Percentiles rank a stretch among this genome's conserved stretches.
These are phyloP conservation scores for Rhagium mordax DNA, from an alignment of 2,888 invertebrate species.

Conservation along the genomic window DNA sequence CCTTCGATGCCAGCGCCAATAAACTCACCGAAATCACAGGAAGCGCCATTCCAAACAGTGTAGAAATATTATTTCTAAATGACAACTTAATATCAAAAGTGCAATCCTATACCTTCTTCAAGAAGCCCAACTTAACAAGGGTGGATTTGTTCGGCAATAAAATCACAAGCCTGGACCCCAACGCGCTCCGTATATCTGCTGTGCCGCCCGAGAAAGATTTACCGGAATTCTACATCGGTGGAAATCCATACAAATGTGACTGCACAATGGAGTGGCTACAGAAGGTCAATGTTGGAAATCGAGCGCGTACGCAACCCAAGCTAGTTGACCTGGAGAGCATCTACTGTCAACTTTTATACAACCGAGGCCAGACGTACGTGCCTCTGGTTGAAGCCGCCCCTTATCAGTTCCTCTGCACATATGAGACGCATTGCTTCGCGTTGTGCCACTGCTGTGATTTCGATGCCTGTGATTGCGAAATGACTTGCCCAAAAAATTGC, in stretches of 20 bases:
- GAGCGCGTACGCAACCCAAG: constrained; percentile 84
- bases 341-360: constrained; percentile 85
- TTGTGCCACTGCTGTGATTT: constrained; percentile 93
- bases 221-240: constrained; percentile 88
- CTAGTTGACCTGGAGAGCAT: constrained; percentile 88
- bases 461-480: constrained; percentile 93
- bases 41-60: constrained; percentile 87
- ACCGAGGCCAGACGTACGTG: constrained; percentile 81
- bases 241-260: constrained; percentile 90
- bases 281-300: constrained; percentile 82
- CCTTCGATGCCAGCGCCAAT: constrained; percentile 88
- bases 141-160: constrained; percentile 88
- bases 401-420: constrained; percentile 88
- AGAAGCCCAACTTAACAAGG: constrained; percentile 86
- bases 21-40: constrained; percentile 86
- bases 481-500: constrained; percentile 91
- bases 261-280: constrained; percentile 94
- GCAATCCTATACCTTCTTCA: constrained; percentile 89
- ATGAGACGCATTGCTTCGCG: constrained; percentile 88
- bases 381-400: constrained; percentile 85
- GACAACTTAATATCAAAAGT: constrained; percentile 88
- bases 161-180: constrained; percentile 83
- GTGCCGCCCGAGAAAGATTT: constrained; percentile 81
- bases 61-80: constrained; percentile 84
- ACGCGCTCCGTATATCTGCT: constrained; percentile 83